Conservation (phyloP, 2,113 vertebrate genomes). For the Chaenocephalus aceratus region DNA sequence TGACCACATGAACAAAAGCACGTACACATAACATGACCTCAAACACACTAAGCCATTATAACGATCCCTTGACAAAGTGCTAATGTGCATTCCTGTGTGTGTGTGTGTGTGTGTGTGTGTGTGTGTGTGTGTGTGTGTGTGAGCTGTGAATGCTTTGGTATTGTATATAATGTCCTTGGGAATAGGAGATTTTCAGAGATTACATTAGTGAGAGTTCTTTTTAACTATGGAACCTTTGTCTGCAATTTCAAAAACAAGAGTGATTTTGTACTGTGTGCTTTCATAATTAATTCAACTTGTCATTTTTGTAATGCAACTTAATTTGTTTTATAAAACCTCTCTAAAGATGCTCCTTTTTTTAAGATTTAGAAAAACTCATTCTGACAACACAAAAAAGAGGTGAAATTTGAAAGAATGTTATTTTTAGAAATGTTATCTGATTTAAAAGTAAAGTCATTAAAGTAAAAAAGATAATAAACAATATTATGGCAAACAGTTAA, state of each 20-base stretch:
- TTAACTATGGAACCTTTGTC: slow-evolving; percentile 23
- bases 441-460: no score
- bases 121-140: slow-evolving; percentile 8
- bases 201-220: slow-evolving; percentile 44
- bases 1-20: slow-evolving; percentile 30
- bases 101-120: slow-evolving; percentile 16
- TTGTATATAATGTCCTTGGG: slow-evolving; percentile 47
- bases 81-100: slow-evolving; percentile 54
- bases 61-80: slow-evolving; percentile 65
- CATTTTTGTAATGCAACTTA: neutral
- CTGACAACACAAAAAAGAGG: no score
- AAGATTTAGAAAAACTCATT: no score
- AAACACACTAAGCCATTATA: slow-evolving; percentile 52
- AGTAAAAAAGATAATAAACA: no score
- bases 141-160: slow-evolving; percentile 45
- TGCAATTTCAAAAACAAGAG: neutral
- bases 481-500: neutral
- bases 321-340: neutral
- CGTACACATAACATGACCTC: slow-evolving; percentile 56
- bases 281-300: neutral
- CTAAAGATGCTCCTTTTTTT: neutral
- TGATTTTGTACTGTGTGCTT: neutral
- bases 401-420: no score
- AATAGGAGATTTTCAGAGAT: slow-evolving; percentile 54
- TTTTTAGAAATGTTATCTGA: no score